A percentile compares a stretch with the other conserved stretches of the same genome.
Conservation (phyloP, 2,797 vertebrate species). For the Hoplostethus mediterraneus region DNA sequence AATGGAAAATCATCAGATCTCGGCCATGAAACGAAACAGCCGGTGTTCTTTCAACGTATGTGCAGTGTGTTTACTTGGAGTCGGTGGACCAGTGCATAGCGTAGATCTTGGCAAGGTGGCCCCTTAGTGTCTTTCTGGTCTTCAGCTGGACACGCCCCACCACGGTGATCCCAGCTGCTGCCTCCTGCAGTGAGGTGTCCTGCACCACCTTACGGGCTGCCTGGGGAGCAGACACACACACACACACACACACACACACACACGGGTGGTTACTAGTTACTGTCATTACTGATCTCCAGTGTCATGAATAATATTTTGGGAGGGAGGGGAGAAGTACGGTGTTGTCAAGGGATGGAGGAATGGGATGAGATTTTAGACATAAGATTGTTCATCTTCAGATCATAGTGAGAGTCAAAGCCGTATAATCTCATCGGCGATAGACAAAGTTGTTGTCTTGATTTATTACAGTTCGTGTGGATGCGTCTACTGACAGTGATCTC, state of each 20-base stretch:
- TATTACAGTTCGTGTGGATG: slow-evolving; percentile 57
- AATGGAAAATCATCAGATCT: not conserved
- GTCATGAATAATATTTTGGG: not conserved
- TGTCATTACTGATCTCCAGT: not conserved
- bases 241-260: slow-evolving; percentile 15
- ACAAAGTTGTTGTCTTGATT: not conserved
- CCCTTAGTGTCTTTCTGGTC: slow-evolving; percentile 93
- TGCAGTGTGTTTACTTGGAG: slow-evolving; percentile 86
- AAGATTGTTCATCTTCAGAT: not conserved
- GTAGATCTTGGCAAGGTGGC: slow-evolving; percentile 98
- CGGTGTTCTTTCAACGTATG: slow-evolving; percentile 19
- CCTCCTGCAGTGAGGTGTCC: slow-evolving; percentile 91
- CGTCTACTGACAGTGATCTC: slow-evolving; percentile 93
- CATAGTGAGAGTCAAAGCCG: not conserved
- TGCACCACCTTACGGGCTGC: slow-evolving; percentile 92
- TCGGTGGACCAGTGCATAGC: slow-evolving; percentile 98
- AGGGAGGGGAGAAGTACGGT: not conserved
- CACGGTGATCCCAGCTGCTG: slow-evolving; percentile 82
- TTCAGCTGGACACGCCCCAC: slow-evolving; percentile 93
- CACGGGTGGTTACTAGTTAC: not conserved
- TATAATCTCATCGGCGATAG: not conserved
- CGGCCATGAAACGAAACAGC: slow-evolving; percentile 2
- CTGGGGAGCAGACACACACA: slow-evolving; percentile 73
- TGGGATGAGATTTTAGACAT: not conserved
- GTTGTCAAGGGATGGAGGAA: not conserved